phyloP scores from a whole-genome alignment of 2,888 invertebrate species.

The Drosophila pseudotakahashii region DNA sequence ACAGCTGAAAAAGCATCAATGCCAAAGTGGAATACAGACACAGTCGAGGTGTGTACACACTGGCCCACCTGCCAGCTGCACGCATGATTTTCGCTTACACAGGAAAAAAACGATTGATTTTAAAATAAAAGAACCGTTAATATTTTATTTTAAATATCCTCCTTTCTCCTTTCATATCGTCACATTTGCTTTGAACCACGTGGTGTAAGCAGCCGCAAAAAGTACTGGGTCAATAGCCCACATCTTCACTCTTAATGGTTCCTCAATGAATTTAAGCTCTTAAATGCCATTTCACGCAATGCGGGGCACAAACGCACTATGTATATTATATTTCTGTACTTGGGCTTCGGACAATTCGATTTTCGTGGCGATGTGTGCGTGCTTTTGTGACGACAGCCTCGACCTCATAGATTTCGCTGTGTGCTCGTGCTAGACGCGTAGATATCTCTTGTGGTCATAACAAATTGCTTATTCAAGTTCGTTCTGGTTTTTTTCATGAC shows the following conservation, averaged over 20 bases:
- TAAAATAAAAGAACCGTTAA: background rate
- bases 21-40: conserved; percentile 7
- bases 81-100: conserved; percentile 10
- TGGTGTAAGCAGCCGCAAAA: background rate
- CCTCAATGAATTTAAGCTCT: conserved; percentile 8
- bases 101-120: background rate
- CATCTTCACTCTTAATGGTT: background rate
- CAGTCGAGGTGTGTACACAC: conserved; percentile 24
- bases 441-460: conserved; percentile 25
- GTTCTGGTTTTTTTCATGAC: conserved; percentile 47
- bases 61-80: conserved; percentile 18
- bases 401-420: conserved; percentile 24
- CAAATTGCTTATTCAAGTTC: conserved; percentile 43
- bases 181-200: background rate
- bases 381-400: conserved; percentile 18
- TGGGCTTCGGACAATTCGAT: conserved; percentile 1
- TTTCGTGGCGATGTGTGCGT: background rate
- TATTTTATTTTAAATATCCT: background rate
- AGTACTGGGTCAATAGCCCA: conserved; percentile 21
- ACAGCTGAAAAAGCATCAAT: conserved; percentile 13
- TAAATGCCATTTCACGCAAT: conserved; percentile 31
- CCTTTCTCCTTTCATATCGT: too few relatives aligned
- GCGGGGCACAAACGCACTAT: conserved; percentile 8
- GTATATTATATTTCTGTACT: conserved; percentile 9
- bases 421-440: conserved; percentile 12